phyloP scores from a whole-genome alignment of 2,888 invertebrate genomes.

The Hirtodrosophila histrioides region DNA sequence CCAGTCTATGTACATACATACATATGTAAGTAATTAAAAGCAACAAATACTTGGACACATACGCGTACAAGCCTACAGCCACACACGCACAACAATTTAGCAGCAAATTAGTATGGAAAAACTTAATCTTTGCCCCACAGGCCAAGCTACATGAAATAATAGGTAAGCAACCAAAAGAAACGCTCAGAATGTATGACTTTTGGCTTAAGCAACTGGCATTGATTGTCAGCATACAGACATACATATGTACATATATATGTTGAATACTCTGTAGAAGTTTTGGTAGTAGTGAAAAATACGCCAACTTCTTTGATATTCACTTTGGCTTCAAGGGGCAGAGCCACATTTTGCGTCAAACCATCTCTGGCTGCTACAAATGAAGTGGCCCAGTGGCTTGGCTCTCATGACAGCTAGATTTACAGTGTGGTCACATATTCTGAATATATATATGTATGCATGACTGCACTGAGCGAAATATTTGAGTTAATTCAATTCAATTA shows the following conservation, averaged over 20 bases:
- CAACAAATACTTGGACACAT: constrained; percentile 36
- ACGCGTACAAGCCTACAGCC: not conserved
- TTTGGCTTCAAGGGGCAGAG: constrained; percentile 4
- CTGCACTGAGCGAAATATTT: constrained; percentile 33
- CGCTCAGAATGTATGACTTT: constrained; percentile 55
- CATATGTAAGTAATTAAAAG: constrained; percentile 67
- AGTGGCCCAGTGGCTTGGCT: constrained; percentile 62
- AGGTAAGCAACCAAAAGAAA: constrained; percentile 47
- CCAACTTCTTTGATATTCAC: constrained; percentile 52
- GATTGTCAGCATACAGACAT: constrained; percentile 48
- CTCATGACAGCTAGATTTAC: constrained; percentile 78
- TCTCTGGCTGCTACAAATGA: constrained; percentile 53
- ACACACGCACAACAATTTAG: constrained; percentile 53
- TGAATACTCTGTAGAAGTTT: constrained; percentile 11
- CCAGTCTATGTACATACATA: constrained; percentile 11
- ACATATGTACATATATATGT: constrained; percentile 5
- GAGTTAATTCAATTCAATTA: not conserved
- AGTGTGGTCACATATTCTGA: constrained; percentile 57
- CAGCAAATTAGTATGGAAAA: constrained; percentile 73
- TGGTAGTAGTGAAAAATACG: constrained; percentile 39
- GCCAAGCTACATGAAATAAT: constrained; percentile 46
- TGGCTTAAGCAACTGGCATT: constrained; percentile 64
- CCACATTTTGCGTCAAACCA: constrained; percentile 21
- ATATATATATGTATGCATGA: constrained; percentile 2
- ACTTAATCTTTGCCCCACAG: constrained; percentile 65